Evolutionary conservation across 2,797 vertebrate species (phyloP).

Genomic region (Gallinago solitaria): DNA sequence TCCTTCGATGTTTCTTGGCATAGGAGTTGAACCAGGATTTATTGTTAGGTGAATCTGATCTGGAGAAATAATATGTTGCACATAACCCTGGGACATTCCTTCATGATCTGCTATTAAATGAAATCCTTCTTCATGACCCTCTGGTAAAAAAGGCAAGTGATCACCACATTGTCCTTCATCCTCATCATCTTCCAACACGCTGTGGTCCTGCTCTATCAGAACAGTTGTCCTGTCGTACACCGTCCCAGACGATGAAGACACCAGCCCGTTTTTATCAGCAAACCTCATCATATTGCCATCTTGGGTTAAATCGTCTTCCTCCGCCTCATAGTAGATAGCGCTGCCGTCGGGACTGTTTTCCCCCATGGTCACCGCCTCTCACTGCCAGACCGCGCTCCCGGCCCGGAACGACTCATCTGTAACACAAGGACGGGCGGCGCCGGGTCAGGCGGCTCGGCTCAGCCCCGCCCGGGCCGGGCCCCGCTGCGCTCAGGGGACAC

Average conservation of each 20-base stretch:
- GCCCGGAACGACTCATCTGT: conserved; percentile 56
- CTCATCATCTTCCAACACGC: conserved; percentile 91
- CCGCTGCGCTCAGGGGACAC: not conserved
- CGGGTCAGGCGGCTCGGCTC: not conserved
- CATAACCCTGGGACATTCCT: conserved; percentile 96
- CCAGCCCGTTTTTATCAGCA: conserved; percentile 84
- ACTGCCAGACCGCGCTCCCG: conserved; percentile 60
- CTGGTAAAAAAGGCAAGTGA: conserved; percentile 88
- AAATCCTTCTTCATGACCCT: conserved; percentile 89
- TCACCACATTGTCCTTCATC: conserved; percentile 89
- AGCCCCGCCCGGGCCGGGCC: not conserved
- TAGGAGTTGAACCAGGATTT: conserved; percentile 97
- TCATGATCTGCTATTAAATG: conserved; percentile 91
- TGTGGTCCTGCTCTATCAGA: conserved; percentile 96
- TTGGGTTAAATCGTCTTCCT: conserved; percentile 79
- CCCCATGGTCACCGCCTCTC: conserved; percentile 86
- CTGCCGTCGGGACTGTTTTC: conserved; percentile 90
- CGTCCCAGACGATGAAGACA: conserved; percentile 84
- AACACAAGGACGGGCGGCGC: conserved; percentile 7
- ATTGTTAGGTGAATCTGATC: conserved; percentile 99
- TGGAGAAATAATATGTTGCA: conserved; percentile 97
- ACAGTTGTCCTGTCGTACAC: conserved; percentile 97
- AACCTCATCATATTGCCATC: conserved; percentile 87
- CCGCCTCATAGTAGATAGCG: conserved; percentile 87
- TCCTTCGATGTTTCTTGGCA: conserved; percentile 98